Evolutionary conservation across 1,140 invertebrate species (phyloP).

Genomic region (Drosophila sp.): DNA sequence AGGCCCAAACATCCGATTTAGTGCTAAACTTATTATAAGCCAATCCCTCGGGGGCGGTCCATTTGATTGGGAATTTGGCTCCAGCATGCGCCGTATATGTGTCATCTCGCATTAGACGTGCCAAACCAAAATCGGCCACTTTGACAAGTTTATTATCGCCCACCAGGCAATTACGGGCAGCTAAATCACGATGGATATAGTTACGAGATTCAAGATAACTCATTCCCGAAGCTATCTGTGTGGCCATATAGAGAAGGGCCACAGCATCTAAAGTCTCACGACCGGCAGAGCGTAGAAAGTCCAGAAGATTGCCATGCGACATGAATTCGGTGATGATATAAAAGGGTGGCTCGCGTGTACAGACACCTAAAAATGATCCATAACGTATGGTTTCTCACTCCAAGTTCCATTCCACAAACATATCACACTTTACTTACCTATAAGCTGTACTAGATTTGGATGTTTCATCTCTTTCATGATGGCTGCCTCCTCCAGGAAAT

Average conservation of each 20-base stretch:
- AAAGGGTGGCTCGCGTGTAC: constrained; percentile 98
- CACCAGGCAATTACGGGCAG: constrained; percentile 98
- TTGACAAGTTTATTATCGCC: constrained; percentile 98
- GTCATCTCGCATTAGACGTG: constrained; percentile 93
- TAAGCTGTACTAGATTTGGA: constrained; percentile 98
- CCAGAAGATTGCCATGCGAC: constrained; percentile 98
- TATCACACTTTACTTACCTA: constrained; percentile 85
- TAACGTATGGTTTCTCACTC: neutral
- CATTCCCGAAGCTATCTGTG: constrained; percentile 99
- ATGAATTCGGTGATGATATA: constrained; percentile 99
- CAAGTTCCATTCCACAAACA: too few species aligned
- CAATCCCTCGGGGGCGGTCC: constrained; percentile 99
- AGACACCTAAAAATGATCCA: constrained; percentile 87
- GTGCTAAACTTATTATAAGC: constrained; percentile 99
- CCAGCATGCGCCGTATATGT: constrained; percentile 99
- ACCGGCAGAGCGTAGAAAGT: constrained; percentile 96
- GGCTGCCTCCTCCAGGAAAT: constrained; percentile 98
- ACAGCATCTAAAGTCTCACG: constrained; percentile 96
- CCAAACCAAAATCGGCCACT: constrained; percentile 98
- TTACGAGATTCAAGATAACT: constrained; percentile 97
- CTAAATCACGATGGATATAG: constrained; percentile 99
- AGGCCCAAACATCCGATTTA: constrained; percentile 98
- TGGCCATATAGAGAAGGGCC: constrained; percentile 99
- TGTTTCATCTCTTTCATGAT: constrained; percentile 99
- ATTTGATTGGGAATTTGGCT: constrained; percentile 99